Evolutionary conservation across 1,140 invertebrate species (phyloP), one percentile per base, ranked within the genome.

Genomic region (Dolichoris vasculosae): DNA sequence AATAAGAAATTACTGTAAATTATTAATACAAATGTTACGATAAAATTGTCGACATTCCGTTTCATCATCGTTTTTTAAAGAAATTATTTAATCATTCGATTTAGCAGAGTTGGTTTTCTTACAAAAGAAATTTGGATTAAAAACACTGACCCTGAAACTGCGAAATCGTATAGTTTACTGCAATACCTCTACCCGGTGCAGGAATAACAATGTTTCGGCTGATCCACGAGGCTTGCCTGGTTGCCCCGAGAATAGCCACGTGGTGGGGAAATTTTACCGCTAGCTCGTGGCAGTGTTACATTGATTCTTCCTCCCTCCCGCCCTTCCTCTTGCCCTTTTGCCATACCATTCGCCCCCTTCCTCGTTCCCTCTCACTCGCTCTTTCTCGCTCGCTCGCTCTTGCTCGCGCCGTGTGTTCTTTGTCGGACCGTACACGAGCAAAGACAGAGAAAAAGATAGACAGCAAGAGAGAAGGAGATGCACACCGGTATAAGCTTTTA

Each of bases 401-500:
- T 43, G n/a, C 84, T 87, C 81, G 80, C 82, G 32, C 55, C 17
- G 8, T 9, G 13, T 67, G 32, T 67, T 35, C 78, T 67, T 82
- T 82, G 64, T 55, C 69, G 63, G 73, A 30, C 30, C 71, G 55
- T 83, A 84, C 48, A 55, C 23, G 35, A 78, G 35, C n/a, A 75
- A 3, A 78, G 20, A 30, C 20, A 55, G n/a, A 1, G n/a, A 26
- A n/a, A 11, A 23, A 3, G 43, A 8, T 8, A 32, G 67, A 11
- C 32, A 35, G 30, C 15, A 46, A 30, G 64, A 48, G 40, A 43
- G 59, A 40, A 15, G 86, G 88, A 89, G 89, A 86, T 89, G 88
- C 86, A 90, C 89, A 90, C 90, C 90, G 90, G 90, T 90, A 85
- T 90, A 90, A 89, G 89, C 86, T 90, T 91, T 91, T 91, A 91